phyloP scores from a whole-genome alignment of 2,797 vertebrate genomes.

The Alfaro cultratus region DNA sequence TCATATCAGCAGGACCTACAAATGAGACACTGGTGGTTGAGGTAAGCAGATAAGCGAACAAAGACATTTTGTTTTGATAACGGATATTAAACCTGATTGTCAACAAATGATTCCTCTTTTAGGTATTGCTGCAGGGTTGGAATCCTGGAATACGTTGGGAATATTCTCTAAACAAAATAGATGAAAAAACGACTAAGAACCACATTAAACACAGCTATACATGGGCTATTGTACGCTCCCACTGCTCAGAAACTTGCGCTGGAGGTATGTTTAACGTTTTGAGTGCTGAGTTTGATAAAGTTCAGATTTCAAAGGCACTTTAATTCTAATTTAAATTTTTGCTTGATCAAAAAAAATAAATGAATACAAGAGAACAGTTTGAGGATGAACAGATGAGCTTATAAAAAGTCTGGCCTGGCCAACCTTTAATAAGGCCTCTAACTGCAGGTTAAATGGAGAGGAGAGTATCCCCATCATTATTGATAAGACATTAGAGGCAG shows the following conservation, averaged over 20 bases:
- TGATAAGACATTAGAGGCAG: constrained; percentile 51
- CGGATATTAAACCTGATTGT: neutral
- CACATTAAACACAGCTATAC: constrained; percentile 83
- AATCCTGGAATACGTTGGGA: constrained; percentile 90
- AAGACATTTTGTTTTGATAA: neutral
- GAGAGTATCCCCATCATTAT: constrained; percentile 67
- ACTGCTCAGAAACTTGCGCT: constrained; percentile 88
- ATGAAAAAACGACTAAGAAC: constrained; percentile 64
- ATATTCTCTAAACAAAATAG: constrained; percentile 80
- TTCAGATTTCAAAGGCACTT: neutral
- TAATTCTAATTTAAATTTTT: constrained; percentile 17
- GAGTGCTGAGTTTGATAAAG: neutral
- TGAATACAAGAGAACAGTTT: constrained; percentile 13
- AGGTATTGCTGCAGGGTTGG: constrained; percentile 89
- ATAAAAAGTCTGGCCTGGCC: constrained; percentile 50
- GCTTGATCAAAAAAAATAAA: neutral
- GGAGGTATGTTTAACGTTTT: constrained; percentile 78
- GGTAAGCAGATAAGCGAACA: constrained; percentile 64
- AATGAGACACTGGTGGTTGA: constrained; percentile 89
- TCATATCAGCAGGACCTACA: constrained; percentile 85
- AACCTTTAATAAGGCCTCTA: constrained; percentile 68
- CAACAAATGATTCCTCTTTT: constrained; percentile 18
- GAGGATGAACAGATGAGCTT: constrained; percentile 41
- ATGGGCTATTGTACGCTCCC: constrained; percentile 85
- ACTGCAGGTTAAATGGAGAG: constrained; percentile 68